Conservation (phyloP, 2,113 vertebrate species). For the Romanogobio albipinnatus region DNA sequence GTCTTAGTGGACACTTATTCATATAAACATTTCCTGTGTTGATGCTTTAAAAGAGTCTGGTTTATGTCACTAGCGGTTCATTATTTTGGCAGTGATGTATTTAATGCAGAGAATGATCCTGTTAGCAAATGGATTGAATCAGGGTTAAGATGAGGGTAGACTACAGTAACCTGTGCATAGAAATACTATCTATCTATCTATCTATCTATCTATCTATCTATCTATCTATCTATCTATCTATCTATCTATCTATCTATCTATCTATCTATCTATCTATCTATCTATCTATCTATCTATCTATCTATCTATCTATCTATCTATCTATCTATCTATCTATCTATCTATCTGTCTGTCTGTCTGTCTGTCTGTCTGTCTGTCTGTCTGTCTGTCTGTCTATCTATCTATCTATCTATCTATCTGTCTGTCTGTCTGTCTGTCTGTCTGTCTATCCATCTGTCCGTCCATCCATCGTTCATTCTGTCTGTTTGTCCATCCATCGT, state of each 20-base stretch:
- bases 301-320: background rate
- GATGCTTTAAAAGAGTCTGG: slow-evolving; percentile 70
- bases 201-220: background rate
- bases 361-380: background rate
- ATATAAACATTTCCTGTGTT: slow-evolving; percentile 71
- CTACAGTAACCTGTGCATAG: slow-evolving; percentile 32
- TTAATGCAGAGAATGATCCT: slow-evolving; percentile 75
- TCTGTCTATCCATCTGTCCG: no score
- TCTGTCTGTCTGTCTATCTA: background rate
- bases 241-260: background rate
- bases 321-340: background rate
- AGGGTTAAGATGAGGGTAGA: slow-evolving; percentile 54
- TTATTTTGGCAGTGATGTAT: slow-evolving; percentile 74
- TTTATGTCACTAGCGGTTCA: slow-evolving; percentile 70
- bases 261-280: background rate
- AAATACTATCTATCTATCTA: background rate
- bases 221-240: slow-evolving; percentile 4
- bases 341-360: background rate
- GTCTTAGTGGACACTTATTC: slow-evolving; percentile 68
- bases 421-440: background rate
- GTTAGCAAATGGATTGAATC: slow-evolving; percentile 69
- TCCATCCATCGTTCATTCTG: background rate
- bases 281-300: background rate
- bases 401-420: background rate
- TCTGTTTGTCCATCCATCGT: background rate